Evolutionary conservation across 2,888 invertebrate genomes (phyloP), one percentile per base, ranked within the genome.

Genomic region (Acleris cristana): DNA sequence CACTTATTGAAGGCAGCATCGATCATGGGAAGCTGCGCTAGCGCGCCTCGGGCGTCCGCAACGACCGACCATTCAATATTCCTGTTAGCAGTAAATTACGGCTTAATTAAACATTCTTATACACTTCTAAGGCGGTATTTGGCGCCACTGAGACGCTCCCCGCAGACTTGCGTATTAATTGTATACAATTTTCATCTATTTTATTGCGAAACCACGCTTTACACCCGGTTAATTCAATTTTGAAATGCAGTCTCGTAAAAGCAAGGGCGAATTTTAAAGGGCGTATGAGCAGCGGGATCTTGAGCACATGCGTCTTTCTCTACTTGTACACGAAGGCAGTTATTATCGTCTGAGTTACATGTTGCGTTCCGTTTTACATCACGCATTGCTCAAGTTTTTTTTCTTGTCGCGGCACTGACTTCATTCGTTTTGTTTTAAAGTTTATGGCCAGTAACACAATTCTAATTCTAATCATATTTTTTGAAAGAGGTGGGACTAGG

Each of bases 71-170:
- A 79, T 79, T 76, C 78, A 81, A 79, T 80, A 78, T 79, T 74
- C 82, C 76, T 82, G 80, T 81, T 80, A 80, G 75, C 77, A 79
- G 79, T 81, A 84, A 84, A 85, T 86, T 80, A 80, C 82, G 74
- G 72, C 74, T 80, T 85, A 85, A 87, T 87, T 87, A 86, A 85
- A 82, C 81, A 85, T 84, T 81, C 79, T 74, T 76, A 76, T 75
- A 70, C 67, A 72, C 66, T 69, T 73, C 71, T 66, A 64, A 71
- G 70, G 65, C 64, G 69, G 70, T 65, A 66, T 73, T 74, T 55
- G 68, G 76, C 78, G 79, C 76, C 77, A 73, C 65, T 72, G 52
- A 70, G 73, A 72, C 77, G 74, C 71, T 70, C 70, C 71, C 72
- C 58, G 67, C 71, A 40, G 40, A 67, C 65, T 71, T 66, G 61